Conservation (phyloP, 2,888 invertebrate species). For the Clitarchus hookeri region DNA sequence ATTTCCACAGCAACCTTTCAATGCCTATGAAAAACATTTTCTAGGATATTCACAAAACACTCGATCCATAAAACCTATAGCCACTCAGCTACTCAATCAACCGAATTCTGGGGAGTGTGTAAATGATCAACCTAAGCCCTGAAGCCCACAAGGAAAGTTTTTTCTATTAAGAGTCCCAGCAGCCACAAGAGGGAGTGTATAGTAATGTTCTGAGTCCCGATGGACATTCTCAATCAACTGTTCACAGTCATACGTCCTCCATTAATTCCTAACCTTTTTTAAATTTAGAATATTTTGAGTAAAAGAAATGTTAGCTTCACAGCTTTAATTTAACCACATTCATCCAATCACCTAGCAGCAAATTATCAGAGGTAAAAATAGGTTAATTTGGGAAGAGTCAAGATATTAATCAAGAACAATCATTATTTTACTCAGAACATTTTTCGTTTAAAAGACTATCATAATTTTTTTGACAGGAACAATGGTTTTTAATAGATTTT, state of each 20-base stretch:
- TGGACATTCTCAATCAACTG: not conserved
- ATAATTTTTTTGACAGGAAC: not conserved
- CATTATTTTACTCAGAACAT: not conserved
- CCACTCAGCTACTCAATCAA: not conserved
- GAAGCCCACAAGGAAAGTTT: not conserved
- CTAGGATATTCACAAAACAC: not conserved
- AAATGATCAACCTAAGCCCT: not conserved
- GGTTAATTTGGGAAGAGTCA: not conserved
- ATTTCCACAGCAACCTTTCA: not conserved
- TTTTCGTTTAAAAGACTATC: not conserved
- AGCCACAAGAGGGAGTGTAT: not conserved
- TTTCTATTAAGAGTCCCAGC: not conserved
- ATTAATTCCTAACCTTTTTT: constrained; percentile 4
- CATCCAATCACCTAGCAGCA: too few species aligned
- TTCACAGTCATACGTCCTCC: not conserved
- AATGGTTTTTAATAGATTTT: not conserved
- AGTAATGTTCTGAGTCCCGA: not conserved
- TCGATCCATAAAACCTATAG: not conserved
- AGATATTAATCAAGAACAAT: not conserved
- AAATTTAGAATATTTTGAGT: constrained; percentile 9
- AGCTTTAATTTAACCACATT: not conserved
- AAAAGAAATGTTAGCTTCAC: not conserved
- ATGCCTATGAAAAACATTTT: not conserved
- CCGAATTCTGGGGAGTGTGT: not conserved
- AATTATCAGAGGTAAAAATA: too few species aligned